phyloP scores from a whole-genome alignment of 1,140 invertebrate species.

The Ganaspis sp. region DNA sequence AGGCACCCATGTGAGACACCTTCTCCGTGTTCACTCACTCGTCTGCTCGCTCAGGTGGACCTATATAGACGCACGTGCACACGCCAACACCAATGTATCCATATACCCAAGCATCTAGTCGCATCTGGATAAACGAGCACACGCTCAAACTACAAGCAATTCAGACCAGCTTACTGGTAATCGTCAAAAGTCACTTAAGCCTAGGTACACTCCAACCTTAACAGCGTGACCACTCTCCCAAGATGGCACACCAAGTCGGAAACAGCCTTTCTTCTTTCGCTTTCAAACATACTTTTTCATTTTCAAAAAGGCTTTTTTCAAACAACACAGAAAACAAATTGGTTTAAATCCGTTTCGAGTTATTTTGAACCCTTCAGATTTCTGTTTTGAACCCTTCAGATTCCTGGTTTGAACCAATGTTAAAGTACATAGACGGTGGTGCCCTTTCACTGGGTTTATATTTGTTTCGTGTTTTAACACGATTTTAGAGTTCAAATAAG shows the following conservation, averaged over 20 bases:
- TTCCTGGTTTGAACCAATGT: too few relatives aligned
- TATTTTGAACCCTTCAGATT: too few relatives aligned
- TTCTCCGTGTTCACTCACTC: constrained; percentile 69
- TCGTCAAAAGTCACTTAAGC: constrained; percentile 47
- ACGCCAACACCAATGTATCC: constrained; percentile 50
- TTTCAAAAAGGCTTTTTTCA: too few relatives aligned
- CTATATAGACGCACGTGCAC: constrained; percentile 58
- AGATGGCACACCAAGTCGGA: neutral
- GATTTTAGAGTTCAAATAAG: too few relatives aligned
- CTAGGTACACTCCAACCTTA: constrained; percentile 41
- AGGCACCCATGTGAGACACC: constrained; percentile 76
- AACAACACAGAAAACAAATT: too few relatives aligned
- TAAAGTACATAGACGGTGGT: too few relatives aligned
- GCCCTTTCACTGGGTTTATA: too few relatives aligned
- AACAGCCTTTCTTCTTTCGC: too few relatives aligned
- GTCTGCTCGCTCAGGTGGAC: constrained; percentile 72
- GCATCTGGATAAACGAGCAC: constrained; percentile 53
- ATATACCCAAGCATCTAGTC: constrained; percentile 47
- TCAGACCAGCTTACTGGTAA: constrained; percentile 47
- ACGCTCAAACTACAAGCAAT: constrained; percentile 49
- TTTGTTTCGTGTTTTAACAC: too few relatives aligned
- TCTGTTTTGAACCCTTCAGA: too few relatives aligned
- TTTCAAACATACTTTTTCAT: too few relatives aligned
- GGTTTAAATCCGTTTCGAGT: too few relatives aligned
- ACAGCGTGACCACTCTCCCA: constrained; percentile 31